Base-by-base conservation (phyloP, 2,797 vertebrate genomes). In the Euphonia xanthogaster region DNA sequence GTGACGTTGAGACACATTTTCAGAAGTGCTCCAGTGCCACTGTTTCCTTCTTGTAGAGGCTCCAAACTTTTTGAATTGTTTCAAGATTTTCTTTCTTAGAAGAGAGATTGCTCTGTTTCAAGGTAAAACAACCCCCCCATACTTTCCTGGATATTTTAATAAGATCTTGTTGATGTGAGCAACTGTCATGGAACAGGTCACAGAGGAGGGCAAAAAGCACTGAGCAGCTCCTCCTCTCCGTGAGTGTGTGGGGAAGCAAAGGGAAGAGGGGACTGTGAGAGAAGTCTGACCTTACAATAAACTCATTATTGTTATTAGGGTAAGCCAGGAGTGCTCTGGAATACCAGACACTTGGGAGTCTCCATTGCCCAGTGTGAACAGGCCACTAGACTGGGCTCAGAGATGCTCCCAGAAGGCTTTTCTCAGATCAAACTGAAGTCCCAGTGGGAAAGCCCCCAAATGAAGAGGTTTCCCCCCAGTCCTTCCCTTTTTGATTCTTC, bases 311-410 rank as follows among this genome's bases (percentile, higher is more conserved):
- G 13, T 51, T 51, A 54, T 40, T 22, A 20, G 8, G 21, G 58
- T 50, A 67, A 71, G 11, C 6, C 3, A 7, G 70, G 62, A 28
- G 12, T 58, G n/a, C 18, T 73, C 39, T 63, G 67, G 24, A 45
- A 4, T 23, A 23, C 8, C 0, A 0, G 25, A 23, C 2, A 2
- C 22, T 11, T 2, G 1, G 10, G 16, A 15, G 3, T 20, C 35
- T 87, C 27, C 14, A 4, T 2, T 73, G 42, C 14, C 39, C 39
- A 31, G 19, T 17, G 24, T 54, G 35, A 31, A 42, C 31, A 37
- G 30, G 27, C 17, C 53, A 53, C 6, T 6, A 17, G 18, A 5
- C 6, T 27, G 31, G 11, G 48, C 33, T 71, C 37, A n/a, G 16
- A 51, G 39, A 5, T 27, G 25, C 10, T 77, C 14, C 37, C 24